A percentile compares a stretch with the other conserved stretches of the same genome.
Conservation (phyloP, 2,113 vertebrate species). For the Chunga burmeisteri region DNA sequence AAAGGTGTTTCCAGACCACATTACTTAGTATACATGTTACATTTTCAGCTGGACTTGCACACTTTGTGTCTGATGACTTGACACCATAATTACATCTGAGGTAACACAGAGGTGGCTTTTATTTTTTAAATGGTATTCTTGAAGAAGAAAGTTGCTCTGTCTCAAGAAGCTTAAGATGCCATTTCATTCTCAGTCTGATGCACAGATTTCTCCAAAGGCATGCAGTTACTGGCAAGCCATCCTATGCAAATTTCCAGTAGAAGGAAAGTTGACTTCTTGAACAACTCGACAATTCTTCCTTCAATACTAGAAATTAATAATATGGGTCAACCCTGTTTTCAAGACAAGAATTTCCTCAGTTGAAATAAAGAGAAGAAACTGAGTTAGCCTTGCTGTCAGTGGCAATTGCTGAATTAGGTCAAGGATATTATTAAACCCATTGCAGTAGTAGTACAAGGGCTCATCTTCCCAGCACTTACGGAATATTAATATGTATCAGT, state of each 20-base stretch:
- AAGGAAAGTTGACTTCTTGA: background rate
- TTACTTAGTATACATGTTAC: rapidly evolving
- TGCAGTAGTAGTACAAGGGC: background rate
- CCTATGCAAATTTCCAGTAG: background rate
- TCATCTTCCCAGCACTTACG: background rate
- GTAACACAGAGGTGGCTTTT: background rate
- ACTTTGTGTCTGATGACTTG: background rate
- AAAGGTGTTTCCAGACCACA: background rate
- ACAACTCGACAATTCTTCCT: background rate
- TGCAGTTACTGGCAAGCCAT: background rate
- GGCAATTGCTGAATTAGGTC: background rate
- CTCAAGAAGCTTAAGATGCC: background rate
- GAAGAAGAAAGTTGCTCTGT: background rate
- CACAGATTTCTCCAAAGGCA: background rate
- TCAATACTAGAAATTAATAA: background rate
- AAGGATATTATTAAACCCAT: background rate
- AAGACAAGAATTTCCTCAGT: background rate
- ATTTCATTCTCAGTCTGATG: background rate
- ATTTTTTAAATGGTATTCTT: background rate
- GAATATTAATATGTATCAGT: background rate
- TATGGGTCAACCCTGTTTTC: background rate
- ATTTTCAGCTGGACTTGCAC: background rate
- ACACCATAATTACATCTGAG: background rate
- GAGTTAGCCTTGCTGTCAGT: background rate
- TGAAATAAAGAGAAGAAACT: background rate